These are phyloP conservation scores for Microctonus brassicae DNA, from an alignment of 2,888 invertebrate species.

Conservation along the genomic window DNA sequence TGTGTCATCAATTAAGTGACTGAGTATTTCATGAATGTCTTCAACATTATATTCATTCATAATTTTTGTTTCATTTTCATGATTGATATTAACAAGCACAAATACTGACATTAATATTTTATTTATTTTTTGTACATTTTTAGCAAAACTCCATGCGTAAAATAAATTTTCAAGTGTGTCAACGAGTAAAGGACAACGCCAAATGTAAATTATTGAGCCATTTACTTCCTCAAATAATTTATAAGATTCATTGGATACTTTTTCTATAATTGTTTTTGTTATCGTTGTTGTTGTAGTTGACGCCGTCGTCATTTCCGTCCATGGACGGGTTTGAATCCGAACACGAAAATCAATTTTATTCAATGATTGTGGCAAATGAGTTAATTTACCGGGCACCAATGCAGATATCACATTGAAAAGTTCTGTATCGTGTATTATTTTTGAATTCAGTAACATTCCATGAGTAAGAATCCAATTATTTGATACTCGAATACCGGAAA, in stretches of 20 bases:
- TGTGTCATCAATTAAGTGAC: constrained; percentile 40
- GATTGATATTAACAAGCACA: constrained; percentile 62
- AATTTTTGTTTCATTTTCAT: constrained; percentile 3
- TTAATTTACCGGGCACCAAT: constrained; percentile 44
- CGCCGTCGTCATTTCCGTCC: too few relatives aligned
- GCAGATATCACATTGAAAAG: constrained; percentile 40
- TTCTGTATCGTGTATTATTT: constrained; percentile 56
- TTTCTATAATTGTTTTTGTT: neutral
- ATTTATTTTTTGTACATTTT: constrained; percentile 67
- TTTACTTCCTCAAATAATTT: constrained; percentile 69
- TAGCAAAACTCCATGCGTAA: constrained; percentile 72
- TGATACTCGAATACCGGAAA: constrained; percentile 72
- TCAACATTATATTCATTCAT: constrained; percentile 22
- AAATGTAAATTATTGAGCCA: constrained; percentile 71
- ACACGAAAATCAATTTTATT: constrained; percentile 6
- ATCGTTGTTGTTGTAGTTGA: too few relatives aligned
- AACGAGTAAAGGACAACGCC: constrained; percentile 73
- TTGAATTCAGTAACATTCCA: constrained; percentile 71
- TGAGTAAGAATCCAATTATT: constrained; percentile 73
- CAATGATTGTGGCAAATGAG: neutral
- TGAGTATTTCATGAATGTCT: constrained; percentile 40
- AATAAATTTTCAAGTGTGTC: constrained; percentile 71
- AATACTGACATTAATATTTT: constrained; percentile 72
- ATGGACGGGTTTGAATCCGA: neutral
- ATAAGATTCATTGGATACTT: constrained; percentile 11